Evolutionary conservation across 2,888 invertebrate genomes (phyloP).

Genomic region (Carabus problematicus): DNA sequence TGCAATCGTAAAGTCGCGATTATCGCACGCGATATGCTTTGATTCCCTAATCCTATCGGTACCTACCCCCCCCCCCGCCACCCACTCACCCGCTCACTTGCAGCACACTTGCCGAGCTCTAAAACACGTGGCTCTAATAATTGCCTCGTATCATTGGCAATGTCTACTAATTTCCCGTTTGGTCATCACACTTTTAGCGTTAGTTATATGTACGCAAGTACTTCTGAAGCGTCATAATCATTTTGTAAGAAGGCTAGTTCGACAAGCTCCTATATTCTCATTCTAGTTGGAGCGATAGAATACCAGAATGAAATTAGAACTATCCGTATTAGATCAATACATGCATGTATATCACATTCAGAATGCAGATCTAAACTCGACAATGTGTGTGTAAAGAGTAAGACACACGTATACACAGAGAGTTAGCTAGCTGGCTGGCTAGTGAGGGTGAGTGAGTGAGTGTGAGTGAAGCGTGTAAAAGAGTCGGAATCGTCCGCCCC

Average conservation of each 20-base stretch:
- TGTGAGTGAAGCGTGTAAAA: background rate
- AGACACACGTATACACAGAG: too few species aligned
- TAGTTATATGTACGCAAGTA: too few species aligned
- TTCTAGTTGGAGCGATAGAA: too few species aligned
- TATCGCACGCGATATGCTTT: constrained; percentile 55
- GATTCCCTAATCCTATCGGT: constrained; percentile 50
- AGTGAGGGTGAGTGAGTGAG: background rate
- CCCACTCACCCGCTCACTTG: background rate
- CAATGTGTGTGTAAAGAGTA: background rate
- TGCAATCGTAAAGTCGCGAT: constrained; percentile 55
- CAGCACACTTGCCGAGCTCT: background rate
- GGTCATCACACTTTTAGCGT: too few species aligned
- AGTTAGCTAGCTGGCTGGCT: background rate
- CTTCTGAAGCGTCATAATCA: too few species aligned
- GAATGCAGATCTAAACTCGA: background rate
- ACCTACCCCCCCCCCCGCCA: background rate
- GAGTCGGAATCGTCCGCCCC: constrained; percentile 42
- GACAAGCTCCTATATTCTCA: too few species aligned
- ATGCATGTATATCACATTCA: too few species aligned
- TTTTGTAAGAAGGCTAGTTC: too few species aligned
- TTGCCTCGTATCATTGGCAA: too few species aligned
- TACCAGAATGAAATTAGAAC: constrained; percentile 7
- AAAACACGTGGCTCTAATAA: constrained; percentile 1
- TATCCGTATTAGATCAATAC: background rate
- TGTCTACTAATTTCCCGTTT: too few species aligned